Percentiles rank a stretch among this genome's conserved stretches.
Evolutionary conservation across 2,113 vertebrate genomes (phyloP).

Genomic region (Sitta europaea): DNA sequence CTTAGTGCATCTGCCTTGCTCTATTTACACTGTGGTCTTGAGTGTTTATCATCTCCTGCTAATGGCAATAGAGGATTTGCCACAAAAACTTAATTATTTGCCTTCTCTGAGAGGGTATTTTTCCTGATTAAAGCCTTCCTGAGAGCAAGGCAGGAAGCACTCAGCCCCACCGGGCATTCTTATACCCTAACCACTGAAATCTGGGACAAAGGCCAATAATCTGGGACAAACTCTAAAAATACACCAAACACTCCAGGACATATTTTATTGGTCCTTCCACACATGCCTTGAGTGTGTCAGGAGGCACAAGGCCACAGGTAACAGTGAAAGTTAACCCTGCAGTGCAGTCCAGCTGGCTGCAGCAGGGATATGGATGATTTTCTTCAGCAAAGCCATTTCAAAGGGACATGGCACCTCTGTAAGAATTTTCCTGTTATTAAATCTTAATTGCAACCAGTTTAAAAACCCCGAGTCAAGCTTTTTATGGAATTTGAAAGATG

Average conservation of each 20-base stretch:
- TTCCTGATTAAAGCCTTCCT: slow-evolving; percentile 44
- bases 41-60: slow-evolving; percentile 33
- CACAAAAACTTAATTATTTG: slow-evolving; percentile 57
- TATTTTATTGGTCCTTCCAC: slow-evolving; percentile 11
- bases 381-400: not conserved
- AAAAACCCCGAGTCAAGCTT: rapidly evolving
- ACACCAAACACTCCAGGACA: not conserved
- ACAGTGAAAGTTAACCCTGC: not conserved
- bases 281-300: not conserved
- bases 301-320: slow-evolving; percentile 15
- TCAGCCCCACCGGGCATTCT: slow-evolving; percentile 3
- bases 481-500: not conserved
- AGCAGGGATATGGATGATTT: not conserved
- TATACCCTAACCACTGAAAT: slow-evolving; percentile 44
- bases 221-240: slow-evolving; percentile 59
- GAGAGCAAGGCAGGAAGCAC: slow-evolving; percentile 18
- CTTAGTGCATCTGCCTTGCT: not conserved
- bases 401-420: not conserved
- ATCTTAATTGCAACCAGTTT: not conserved
- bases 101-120: slow-evolving; percentile 18
- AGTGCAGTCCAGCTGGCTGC: not conserved
- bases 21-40: slow-evolving; percentile 12
- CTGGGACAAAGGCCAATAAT: slow-evolving; percentile 57
- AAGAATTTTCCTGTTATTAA: not conserved
- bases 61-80: slow-evolving; percentile 5